Evolutionary conservation across 2,888 invertebrate species (phyloP).

Genomic region (Stramonita haemastoma): DNA sequence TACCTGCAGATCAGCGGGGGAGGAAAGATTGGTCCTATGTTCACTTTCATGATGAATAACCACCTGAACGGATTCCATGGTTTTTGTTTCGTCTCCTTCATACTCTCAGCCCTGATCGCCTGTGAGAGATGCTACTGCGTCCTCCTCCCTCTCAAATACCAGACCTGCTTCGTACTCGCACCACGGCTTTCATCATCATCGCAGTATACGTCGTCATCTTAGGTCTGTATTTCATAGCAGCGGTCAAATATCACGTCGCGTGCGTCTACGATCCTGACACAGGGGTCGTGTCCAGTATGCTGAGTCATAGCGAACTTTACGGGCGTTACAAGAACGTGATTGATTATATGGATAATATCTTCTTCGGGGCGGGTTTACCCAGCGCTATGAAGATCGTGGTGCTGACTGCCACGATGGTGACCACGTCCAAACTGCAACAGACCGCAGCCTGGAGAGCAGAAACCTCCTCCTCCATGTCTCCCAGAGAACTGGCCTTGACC

Average conservation of each 20-base stretch:
- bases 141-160: neutral
- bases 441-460: neutral
- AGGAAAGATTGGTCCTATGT: neutral
- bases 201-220: neutral
- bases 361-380: neutral
- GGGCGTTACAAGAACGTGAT: neutral
- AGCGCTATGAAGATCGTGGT: neutral
- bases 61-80: neutral
- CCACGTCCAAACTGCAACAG: neutral
- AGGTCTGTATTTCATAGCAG: neutral
- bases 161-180: neutral
- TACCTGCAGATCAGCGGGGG: neutral
- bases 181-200: conserved; percentile 3
- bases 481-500: neutral
- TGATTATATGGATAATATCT: neutral
- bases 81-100: conserved; percentile 1
- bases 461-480: neutral
- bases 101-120: conserved; percentile 24
- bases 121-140: conserved; percentile 28
- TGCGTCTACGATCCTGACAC: conserved; percentile 17
- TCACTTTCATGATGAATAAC: neutral
- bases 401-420: neutral
- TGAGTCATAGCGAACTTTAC: neutral
- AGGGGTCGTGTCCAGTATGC: neutral
- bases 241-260: neutral